phyloP scores from a whole-genome alignment of 2,113 vertebrate species.

The Orientallactaga bullata region DNA sequence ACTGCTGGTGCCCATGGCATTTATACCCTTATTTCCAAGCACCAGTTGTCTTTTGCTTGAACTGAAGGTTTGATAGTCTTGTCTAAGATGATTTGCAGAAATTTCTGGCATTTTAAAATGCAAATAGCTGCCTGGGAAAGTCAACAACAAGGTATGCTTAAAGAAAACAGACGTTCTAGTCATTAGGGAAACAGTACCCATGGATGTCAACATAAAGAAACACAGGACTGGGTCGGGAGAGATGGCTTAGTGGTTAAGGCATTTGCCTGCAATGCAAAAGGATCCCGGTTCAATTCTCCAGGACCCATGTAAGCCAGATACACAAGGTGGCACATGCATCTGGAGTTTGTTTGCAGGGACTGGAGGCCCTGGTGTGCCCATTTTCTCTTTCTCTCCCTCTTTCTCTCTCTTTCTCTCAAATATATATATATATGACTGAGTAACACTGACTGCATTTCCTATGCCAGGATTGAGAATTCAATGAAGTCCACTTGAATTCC shows the following conservation, averaged over 20 bases:
- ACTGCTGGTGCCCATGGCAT: neutral
- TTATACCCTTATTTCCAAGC: neutral
- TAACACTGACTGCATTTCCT: neutral
- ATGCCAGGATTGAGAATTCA: accelerated
- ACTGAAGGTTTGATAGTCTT: neutral
- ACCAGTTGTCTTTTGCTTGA: conserved; percentile 24
- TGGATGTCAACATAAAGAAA: neutral
- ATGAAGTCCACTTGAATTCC: neutral
- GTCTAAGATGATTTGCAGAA: neutral
- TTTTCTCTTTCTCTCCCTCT: too few relatives aligned
- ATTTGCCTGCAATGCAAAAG: too few relatives aligned
- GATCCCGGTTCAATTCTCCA: too few relatives aligned
- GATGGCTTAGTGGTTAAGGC: too few relatives aligned
- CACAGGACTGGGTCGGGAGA: too few relatives aligned
- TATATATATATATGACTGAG: too few relatives aligned
- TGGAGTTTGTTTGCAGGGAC: too few relatives aligned
- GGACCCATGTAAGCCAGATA: too few relatives aligned
- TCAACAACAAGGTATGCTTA: conserved; percentile 9
- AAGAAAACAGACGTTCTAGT: conserved; percentile 42
- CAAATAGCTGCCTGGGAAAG: conserved; percentile 37
- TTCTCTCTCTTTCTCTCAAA: too few relatives aligned
- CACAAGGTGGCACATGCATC: too few relatives aligned
- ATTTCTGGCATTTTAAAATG: conserved; percentile 42
- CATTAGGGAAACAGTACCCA: neutral
- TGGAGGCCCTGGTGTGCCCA: too few relatives aligned